Conservation (phyloP, 2,113 vertebrate species). For the Shinisaurus crocodilurus region DNA sequence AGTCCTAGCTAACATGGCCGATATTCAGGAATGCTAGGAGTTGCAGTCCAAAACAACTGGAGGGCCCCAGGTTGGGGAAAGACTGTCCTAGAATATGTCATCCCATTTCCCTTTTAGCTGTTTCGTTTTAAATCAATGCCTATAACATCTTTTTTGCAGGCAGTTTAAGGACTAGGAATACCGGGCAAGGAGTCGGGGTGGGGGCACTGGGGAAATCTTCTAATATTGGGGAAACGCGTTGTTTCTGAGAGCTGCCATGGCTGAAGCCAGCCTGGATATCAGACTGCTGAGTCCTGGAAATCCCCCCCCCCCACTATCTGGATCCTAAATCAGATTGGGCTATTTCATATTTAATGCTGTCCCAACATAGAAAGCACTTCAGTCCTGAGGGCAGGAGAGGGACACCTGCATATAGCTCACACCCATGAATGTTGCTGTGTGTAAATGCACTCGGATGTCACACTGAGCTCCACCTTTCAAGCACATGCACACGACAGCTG, state of each 20-base stretch:
- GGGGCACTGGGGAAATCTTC: not conserved
- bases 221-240: not conserved
- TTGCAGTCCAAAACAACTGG: too few relatives aligned
- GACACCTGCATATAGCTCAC: too few relatives aligned
- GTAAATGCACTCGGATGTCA: not conserved
- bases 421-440: not conserved
- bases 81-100: too few relatives aligned
- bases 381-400: not conserved
- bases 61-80: too few relatives aligned
- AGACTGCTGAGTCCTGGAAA: not conserved
- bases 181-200: not conserved
- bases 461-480: not conserved
- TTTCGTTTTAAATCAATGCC: not conserved
- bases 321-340: not conserved
- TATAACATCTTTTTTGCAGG: not conserved
- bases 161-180: not conserved
- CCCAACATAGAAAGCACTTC: not conserved
- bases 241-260: not conserved
- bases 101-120: not conserved
- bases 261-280: not conserved
- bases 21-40: too few relatives aligned
- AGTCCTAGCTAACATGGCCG: too few relatives aligned
- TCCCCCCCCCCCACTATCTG: too few relatives aligned
- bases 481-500: not conserved
- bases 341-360: not conserved